Evolutionary conservation across 2,888 invertebrate species (phyloP).

Genomic region (Athetis lepigone): DNA sequence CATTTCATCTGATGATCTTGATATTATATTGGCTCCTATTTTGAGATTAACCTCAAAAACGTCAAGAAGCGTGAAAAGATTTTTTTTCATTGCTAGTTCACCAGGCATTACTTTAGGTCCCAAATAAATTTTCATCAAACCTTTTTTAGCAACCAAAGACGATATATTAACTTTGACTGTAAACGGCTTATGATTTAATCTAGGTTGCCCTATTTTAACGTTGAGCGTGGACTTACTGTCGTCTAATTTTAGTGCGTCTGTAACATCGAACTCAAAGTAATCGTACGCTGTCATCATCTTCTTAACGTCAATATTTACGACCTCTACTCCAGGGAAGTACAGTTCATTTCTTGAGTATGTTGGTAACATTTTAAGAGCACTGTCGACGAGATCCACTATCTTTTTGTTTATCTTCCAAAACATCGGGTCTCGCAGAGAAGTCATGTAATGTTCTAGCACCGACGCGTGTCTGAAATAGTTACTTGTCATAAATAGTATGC

Average conservation of each 20-base stretch:
- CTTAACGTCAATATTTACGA: conserved; percentile 91
- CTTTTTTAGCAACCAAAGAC: conserved; percentile 91
- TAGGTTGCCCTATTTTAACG: conserved; percentile 89
- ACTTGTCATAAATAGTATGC: conserved; percentile 38
- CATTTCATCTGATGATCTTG: conserved; percentile 91
- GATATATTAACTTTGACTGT: conserved; percentile 91
- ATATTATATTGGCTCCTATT: conserved; percentile 92
- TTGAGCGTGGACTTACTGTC: conserved; percentile 77
- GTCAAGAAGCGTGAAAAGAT: conserved; percentile 91
- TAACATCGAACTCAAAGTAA: conserved; percentile 91
- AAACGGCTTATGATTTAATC: conserved; percentile 94
- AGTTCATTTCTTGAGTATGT: conserved; percentile 91
- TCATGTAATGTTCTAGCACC: conserved; percentile 88
- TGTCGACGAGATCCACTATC: conserved; percentile 89
- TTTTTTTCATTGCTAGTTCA: conserved; percentile 86
- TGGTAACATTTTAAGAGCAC: conserved; percentile 89
- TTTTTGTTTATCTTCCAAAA: conserved; percentile 93
- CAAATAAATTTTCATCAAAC: conserved; percentile 92
- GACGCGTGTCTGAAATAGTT: conserved; percentile 78
- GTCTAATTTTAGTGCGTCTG: conserved; percentile 88
- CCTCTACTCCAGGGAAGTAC: conserved; percentile 91
- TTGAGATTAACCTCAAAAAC: conserved; percentile 90
- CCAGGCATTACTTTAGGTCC: conserved; percentile 93
- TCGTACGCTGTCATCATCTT: conserved; percentile 92
- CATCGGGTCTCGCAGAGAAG: conserved; percentile 92